phyloP scores from a whole-genome alignment of 2,797 vertebrate genomes.

The Pipistrellus pygmaeus region DNA sequence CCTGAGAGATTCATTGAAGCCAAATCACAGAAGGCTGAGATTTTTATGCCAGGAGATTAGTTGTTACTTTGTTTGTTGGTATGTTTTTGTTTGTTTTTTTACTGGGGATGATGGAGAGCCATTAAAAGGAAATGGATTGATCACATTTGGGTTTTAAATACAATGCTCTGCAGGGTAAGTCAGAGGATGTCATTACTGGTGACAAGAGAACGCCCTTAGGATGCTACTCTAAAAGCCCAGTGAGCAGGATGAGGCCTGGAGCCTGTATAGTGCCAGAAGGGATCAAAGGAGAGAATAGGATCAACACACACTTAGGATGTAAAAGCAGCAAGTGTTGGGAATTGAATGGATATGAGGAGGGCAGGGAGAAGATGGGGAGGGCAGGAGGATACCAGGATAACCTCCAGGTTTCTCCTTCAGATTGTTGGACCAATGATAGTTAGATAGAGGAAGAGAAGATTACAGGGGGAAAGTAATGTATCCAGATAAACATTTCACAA shows the following conservation, averaged over 20 bases:
- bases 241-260: not conserved
- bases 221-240: not conserved
- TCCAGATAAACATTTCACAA: conserved; percentile 23
- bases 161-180: not conserved
- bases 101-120: not conserved
- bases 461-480: not conserved
- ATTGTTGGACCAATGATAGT: not conserved
- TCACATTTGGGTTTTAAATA: conserved; percentile 22
- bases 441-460: not conserved
- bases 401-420: not conserved
- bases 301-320: not conserved
- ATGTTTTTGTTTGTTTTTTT: not conserved
- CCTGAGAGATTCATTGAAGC: not conserved
- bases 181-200: not conserved
- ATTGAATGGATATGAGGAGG: not conserved
- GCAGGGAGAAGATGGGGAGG: not conserved
- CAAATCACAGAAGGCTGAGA: not conserved
- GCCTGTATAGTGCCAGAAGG: not conserved
- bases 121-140: conserved; percentile 20
- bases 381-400: not conserved
- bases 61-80: not conserved
- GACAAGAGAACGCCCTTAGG: not conserved
- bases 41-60: not conserved
- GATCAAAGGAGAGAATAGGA: not conserved
- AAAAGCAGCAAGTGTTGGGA: not conserved